These are phyloP conservation scores for Xenopus laevis DNA, from an alignment of 2,113 vertebrate genomes.

Conservation along the genomic window DNA sequence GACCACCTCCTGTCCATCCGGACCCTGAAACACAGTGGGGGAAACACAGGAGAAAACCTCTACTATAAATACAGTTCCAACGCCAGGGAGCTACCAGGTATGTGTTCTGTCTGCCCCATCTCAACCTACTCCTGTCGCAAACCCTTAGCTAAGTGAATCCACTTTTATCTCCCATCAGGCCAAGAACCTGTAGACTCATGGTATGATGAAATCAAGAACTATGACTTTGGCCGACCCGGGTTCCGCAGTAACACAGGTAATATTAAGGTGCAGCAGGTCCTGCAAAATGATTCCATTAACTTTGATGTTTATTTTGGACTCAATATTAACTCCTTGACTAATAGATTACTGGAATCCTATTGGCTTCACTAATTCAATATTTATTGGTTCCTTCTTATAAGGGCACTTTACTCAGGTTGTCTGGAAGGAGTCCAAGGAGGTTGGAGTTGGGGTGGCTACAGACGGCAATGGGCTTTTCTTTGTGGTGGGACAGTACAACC, in stretches of 20 bases:
- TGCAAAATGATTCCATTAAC: background rate
- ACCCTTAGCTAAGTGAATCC: too few relatives aligned
- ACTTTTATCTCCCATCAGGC: slow-evolving; percentile 60
- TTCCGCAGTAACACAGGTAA: slow-evolving; percentile 93
- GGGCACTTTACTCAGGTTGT: slow-evolving; percentile 98
- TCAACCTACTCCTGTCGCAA: too few relatives aligned
- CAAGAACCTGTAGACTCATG: slow-evolving; percentile 91
- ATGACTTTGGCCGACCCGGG: slow-evolving; percentile 89
- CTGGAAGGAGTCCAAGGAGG: slow-evolving; percentile 86
- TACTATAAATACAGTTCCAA: slow-evolving; percentile 46
- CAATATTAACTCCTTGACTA: too few relatives aligned
- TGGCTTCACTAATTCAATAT: too few relatives aligned
- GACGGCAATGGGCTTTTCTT: slow-evolving; percentile 90
- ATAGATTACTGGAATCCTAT: too few relatives aligned
- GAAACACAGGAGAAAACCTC: slow-evolving; percentile 60
- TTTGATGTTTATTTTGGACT: too few relatives aligned
- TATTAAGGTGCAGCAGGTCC: background rate
- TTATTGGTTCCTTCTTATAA: slow-evolving; percentile 46
- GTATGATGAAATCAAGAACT: slow-evolving; percentile 94
- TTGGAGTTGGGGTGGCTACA: slow-evolving; percentile 88
- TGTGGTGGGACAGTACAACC: slow-evolving; percentile 92
- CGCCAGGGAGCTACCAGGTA: slow-evolving; percentile 16
- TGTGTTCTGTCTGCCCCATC: background rate
- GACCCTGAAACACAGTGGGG: slow-evolving; percentile 51
- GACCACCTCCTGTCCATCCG: slow-evolving; percentile 46